Evolutionary conservation across 2,888 invertebrate species (phyloP), one percentile per base, ranked within the genome.

Genomic region (Cheilosia soror): DNA sequence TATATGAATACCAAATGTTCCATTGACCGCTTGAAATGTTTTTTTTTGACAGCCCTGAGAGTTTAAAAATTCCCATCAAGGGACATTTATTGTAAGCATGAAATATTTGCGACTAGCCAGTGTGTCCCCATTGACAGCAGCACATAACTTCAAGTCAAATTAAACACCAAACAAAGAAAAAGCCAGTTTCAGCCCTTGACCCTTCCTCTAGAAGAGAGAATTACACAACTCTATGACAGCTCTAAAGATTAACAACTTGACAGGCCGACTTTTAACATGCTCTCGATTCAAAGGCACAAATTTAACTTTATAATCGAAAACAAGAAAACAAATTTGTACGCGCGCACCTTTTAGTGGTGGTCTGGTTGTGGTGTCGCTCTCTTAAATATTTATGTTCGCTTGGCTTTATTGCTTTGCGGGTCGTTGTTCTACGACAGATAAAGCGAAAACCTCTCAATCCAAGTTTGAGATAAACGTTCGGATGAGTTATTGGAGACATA

Each of bases 321-420:
- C 47, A 40, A 71, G 31, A 40, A 63, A 62, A 73, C 63, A 72
- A 83, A 83, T 78, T 83, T 78, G 82, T 83, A 78, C 58, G 40
- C 57, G 31, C 13, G 51, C 51, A 66, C 20, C 53, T 72, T 72
- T 66, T 33, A 20, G 31, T 44, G 60, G 33, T 60, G 20, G 20
- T 20, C 20, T 20, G 20, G 20, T 20, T 20, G 20, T 20, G 20
- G 75, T 57, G 47, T 27, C 53, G 27, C 27, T 31, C 20, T 40
- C n/a, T 25, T 15, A 44, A n/a, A 49, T 72, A 78, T 83, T 83
- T 83, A 83, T 78, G 42, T 62, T 44, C 77, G 29, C 60, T 44
- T 58, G 66, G 65, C 40, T 78, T 72, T 72, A 78, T 77, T 42
- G 66, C 65, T 27, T 20, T 47, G 53, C 51, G 15, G 42, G 73